These are phyloP conservation scores for Chauna torquata DNA, from an alignment of 2,113 vertebrate genomes.

Conservation along the genomic window DNA sequence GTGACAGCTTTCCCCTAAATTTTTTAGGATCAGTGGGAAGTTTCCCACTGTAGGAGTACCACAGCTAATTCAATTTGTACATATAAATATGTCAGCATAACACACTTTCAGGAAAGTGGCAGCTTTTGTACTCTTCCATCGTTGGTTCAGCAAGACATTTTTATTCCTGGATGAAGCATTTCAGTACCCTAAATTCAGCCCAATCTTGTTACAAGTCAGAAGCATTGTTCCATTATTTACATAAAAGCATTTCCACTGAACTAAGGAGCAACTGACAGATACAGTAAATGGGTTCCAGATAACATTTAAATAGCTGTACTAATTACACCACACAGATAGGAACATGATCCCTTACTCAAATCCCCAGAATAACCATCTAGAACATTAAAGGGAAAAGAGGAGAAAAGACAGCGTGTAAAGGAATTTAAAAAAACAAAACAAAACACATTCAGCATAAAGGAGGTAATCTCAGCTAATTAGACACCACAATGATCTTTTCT, in stretches of 20 bases:
- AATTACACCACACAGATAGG: slow-evolving; percentile 46
- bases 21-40: neutral
- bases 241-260: slow-evolving; percentile 55
- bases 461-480: slow-evolving; percentile 66
- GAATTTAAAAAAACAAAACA: neutral
- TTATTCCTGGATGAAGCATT: slow-evolving; percentile 32
- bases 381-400: neutral
- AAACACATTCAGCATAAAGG: neutral
- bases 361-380: slow-evolving; percentile 27
- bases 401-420: neutral
- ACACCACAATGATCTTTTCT: slow-evolving; percentile 43
- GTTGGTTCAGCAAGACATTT: slow-evolving; percentile 51
- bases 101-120: neutral
- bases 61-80: slow-evolving; percentile 40
- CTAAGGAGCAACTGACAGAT: slow-evolving; percentile 48
- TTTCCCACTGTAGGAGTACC: neutral
- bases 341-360: slow-evolving; percentile 33
- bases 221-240: slow-evolving; percentile 39
- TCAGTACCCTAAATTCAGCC: slow-evolving; percentile 38
- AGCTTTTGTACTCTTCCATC: slow-evolving; percentile 19
- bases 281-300: slow-evolving; percentile 35
- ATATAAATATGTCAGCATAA: slow-evolving; percentile 13
- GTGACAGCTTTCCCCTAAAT: neutral
- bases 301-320: slow-evolving; percentile 51
- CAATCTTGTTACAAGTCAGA: slow-evolving; percentile 14